Evolutionary conservation across 1,140 invertebrate species (phyloP), one percentile per base, ranked within the genome.

Genomic region (Oncopodura yosiiana): DNA sequence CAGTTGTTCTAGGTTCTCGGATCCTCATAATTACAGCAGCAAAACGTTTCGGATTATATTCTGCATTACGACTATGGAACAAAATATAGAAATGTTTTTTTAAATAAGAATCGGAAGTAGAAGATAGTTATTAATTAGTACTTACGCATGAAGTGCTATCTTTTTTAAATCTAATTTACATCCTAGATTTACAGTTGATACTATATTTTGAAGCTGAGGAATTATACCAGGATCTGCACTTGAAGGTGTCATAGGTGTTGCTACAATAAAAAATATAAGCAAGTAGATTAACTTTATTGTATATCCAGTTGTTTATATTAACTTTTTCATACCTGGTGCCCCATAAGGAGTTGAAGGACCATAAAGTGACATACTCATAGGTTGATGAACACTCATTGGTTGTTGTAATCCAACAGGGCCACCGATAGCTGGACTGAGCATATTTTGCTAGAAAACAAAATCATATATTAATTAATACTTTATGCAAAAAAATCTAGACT

Each of bases 21-120:
- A 99, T 99, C 69, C 96, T 78, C 96, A 99, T 99, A 50, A 99
- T 99, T 0, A 99, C 95, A 57, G 96, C 96, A 43, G 96, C 95
- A 80, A 99, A 99, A 70, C 96, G 84, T 74, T 99, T 99, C 24
- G 96, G 96, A 75, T 99, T 99, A 67, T 99, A 99, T 73, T 99
- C 96, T 12, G 96, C 96, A 78, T 99, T 99, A 72, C 96, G 81
- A 0, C 96, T 96, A 73, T 98, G 94, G n/a, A n/a, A n/a, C n/a
- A n/a, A n/a, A n/a, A n/a, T n/a, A n/a, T n/a, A n/a, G n/a, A n/a
- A n/a, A n/a, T n/a, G n/a, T n/a, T n/a, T n/a, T n/a, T n/a, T n/a
- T n/a, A n/a, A n/a, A n/a, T n/a, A n/a, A n/a, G n/a, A n/a, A n/a
- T n/a, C n/a, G n/a, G n/a, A n/a, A n/a, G n/a, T n/a, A n/a, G n/a